A percentile compares a stretch with the other conserved stretches of the same genome.
Conservation (phyloP, 2,888 invertebrate genomes). For the Scaptomyza cyrtandrae region DNA sequence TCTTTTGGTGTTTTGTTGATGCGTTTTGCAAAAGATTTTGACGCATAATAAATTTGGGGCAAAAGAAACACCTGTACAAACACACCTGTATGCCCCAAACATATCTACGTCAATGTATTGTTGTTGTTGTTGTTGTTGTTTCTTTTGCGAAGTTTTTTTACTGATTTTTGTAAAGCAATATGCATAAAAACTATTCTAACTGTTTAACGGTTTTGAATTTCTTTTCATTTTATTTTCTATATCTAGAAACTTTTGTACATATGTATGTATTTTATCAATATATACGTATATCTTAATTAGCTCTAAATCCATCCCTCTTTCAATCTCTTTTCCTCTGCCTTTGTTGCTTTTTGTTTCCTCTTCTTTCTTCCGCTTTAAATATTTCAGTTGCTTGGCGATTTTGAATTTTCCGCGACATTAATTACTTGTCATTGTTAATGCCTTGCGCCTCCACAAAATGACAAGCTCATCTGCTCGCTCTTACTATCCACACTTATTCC, state of each 20-base stretch:
- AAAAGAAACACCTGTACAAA: conserved; percentile 60
- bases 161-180: neutral
- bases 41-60: conserved; percentile 72
- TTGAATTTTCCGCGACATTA: conserved; percentile 68
- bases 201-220: conserved; percentile 45
- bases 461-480: conserved; percentile 1
- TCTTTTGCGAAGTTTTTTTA: conserved; percentile 36
- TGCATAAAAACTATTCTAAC: conserved; percentile 48
- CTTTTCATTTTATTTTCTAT: no score
- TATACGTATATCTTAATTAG: neutral
- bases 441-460: conserved; percentile 15
- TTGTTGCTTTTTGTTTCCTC: neutral
- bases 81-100: conserved; percentile 29
- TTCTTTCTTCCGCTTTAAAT: conserved; percentile 3
- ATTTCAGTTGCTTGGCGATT: conserved; percentile 44
- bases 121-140: neutral
- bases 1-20: conserved; percentile 23
- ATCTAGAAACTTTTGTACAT: no score
- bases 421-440: conserved; percentile 70
- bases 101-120: neutral
- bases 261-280: neutral
- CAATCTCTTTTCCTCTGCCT: neutral
- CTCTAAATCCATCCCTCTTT: neutral
- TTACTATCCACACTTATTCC: neutral
- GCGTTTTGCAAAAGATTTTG: conserved; percentile 70